Percentiles rank a stretch among this genome's conserved stretches.
Conservation (phyloP, 30 jellyfish, hydroid and myxozoan species). For the Aurelia sp. region DNA sequence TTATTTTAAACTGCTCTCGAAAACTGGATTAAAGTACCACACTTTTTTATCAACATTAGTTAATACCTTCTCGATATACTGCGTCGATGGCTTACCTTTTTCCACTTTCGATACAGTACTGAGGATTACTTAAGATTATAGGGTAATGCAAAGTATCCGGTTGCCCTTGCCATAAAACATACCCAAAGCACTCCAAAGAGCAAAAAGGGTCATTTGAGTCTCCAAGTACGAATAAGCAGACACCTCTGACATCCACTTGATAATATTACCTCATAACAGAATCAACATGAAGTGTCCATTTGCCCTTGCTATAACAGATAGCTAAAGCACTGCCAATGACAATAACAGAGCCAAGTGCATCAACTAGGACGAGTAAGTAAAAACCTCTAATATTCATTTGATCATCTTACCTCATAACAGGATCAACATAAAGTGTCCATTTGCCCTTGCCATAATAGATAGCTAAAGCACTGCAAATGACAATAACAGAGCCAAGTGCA, state of each 20-base stretch:
- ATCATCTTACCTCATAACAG: slow-evolving; percentile 87
- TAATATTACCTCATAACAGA: too few relatives aligned
- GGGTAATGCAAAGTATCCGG: slow-evolving; percentile 88
- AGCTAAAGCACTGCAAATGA: slow-evolving; percentile 82
- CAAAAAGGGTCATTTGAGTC: too few relatives aligned
- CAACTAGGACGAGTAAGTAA: slow-evolving; percentile 90
- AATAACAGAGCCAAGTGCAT: slow-evolving; percentile 95
- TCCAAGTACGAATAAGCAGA: too few relatives aligned
- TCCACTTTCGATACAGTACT: slow-evolving; percentile 76
- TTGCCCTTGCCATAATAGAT: slow-evolving; percentile 73
- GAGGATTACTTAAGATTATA: too few relatives aligned
- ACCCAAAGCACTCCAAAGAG: slow-evolving; percentile 90
- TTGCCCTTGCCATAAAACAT: slow-evolving; percentile 69
- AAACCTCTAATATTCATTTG: slow-evolving; percentile 97
- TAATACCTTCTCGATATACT: too few relatives aligned
- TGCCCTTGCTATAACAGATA: slow-evolving; percentile 68
- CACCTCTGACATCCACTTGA: too few relatives aligned
- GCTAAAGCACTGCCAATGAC: slow-evolving; percentile 90
- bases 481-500: slow-evolving; percentile 98
- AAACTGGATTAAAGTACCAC: too few relatives aligned
- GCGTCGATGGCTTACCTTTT: too few relatives aligned
- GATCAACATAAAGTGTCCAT: slow-evolving; percentile 97
- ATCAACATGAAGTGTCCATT: too few relatives aligned
- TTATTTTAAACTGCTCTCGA: too few relatives aligned
- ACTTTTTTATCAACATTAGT: too few relatives aligned